Evolutionary conservation across 1,140 invertebrate species (phyloP).

Genomic region (Anoplolepis gracilipes): DNA sequence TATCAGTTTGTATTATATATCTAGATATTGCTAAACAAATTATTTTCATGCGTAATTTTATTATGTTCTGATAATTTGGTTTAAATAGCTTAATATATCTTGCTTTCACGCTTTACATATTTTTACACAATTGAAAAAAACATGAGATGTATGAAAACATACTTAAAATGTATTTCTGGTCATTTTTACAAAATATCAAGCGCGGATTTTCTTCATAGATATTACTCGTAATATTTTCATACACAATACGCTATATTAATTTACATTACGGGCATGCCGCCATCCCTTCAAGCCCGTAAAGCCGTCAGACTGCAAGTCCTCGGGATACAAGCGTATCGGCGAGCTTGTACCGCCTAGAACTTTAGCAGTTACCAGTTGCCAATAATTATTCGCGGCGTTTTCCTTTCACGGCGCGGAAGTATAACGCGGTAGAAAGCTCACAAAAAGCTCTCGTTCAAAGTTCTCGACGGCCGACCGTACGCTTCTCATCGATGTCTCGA

Average conservation of each 20-base stretch:
- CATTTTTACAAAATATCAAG: too few species aligned
- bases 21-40: too few species aligned
- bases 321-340: neutral
- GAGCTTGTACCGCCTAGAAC: slow-evolving; percentile 61
- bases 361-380: slow-evolving; percentile 75
- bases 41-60: too few species aligned
- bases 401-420: slow-evolving; percentile 69
- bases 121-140: too few species aligned
- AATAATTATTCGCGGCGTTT: slow-evolving; percentile 72
- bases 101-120: too few species aligned
- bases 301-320: neutral
- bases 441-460: slow-evolving; percentile 67
- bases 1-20: slow-evolving; percentile 18
- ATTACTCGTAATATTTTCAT: too few species aligned
- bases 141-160: too few species aligned
- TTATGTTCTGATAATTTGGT: too few species aligned
- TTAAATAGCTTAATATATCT: too few species aligned
- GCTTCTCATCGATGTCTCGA: slow-evolving; percentile 38
- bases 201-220: too few species aligned
- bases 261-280: slow-evolving; percentile 53
- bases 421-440: slow-evolving; percentile 61
- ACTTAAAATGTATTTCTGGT: too few species aligned
- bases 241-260: too few species aligned
- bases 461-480: slow-evolving; percentile 56
- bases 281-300: slow-evolving; percentile 54